Conservation (phyloP, 1,140 invertebrate genomes). For the Meloidogyne floridensis region DNA sequence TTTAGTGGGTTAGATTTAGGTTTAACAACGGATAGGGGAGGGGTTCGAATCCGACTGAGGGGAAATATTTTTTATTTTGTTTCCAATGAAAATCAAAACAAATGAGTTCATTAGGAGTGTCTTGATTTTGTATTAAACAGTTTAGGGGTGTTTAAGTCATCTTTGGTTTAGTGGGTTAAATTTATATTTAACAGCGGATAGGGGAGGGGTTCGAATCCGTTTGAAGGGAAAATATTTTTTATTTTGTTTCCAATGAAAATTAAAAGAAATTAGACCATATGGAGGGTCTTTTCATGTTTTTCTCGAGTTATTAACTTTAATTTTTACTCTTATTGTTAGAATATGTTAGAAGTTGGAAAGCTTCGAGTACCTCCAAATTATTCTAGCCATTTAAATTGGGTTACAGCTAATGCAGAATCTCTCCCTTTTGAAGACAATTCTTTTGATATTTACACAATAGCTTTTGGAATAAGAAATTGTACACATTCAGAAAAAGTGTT, state of each 20-base stretch:
- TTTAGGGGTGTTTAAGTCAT: too few relatives aligned
- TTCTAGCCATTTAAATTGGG: conserved; percentile 71
- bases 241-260: neutral
- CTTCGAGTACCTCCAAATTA: conserved; percentile 71
- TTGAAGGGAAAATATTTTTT: neutral
- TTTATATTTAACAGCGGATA: too few relatives aligned
- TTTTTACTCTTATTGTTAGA: conserved; percentile 34
- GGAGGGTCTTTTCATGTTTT: neutral
- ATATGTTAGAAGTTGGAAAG: conserved; percentile 91
- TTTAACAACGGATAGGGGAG: too few relatives aligned
- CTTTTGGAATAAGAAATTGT: conserved; percentile 95
- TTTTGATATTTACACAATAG: conserved; percentile 92
- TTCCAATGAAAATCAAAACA: too few relatives aligned
- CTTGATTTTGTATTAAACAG: too few relatives aligned
- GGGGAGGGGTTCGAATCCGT: too few relatives aligned
- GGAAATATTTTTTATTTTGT: conserved; percentile 1
- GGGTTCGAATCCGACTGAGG: too few relatives aligned
- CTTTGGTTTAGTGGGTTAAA: too few relatives aligned
- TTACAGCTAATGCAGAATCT: conserved; percentile 85
- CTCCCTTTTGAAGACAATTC: conserved; percentile 78
- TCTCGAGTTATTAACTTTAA: neutral
- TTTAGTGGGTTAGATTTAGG: too few relatives aligned
- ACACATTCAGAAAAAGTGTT: conserved; percentile 85
- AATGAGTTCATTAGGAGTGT: too few relatives aligned
- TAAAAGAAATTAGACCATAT: too few relatives aligned